phyloP scores from a whole-genome alignment of 2,797 vertebrate species.

The Liparis tanakae region DNA sequence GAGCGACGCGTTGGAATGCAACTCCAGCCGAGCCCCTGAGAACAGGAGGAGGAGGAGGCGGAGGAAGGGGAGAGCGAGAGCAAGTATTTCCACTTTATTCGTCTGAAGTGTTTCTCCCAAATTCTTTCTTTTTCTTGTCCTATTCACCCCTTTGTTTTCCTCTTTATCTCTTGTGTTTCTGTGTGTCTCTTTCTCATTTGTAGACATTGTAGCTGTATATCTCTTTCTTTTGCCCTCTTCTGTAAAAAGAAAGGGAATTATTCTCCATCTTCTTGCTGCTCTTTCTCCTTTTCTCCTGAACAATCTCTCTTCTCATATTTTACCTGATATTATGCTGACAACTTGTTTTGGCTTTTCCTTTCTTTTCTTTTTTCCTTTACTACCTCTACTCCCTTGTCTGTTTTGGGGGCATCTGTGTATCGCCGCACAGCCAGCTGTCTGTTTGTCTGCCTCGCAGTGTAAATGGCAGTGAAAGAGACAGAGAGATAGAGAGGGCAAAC shows the following conservation, averaged over 20 bases:
- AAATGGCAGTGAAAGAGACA: slow-evolving; percentile 65
- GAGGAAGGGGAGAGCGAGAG: slow-evolving; percentile 42
- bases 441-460: slow-evolving; percentile 62
- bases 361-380: neutral
- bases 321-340: neutral
- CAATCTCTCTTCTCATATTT: slow-evolving; percentile 18
- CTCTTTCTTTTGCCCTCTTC: slow-evolving; percentile 7
- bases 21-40: slow-evolving; percentile 75
- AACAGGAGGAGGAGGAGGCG: slow-evolving; percentile 63
- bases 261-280: slow-evolving; percentile 15
- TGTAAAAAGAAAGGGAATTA: slow-evolving; percentile 34
- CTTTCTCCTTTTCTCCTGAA: slow-evolving; percentile 24
- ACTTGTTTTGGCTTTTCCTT: slow-evolving; percentile 15
- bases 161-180: slow-evolving; percentile 2
- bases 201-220: slow-evolving; percentile 28
- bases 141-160: slow-evolving; percentile 11
- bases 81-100: slow-evolving; percentile 74
- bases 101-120: slow-evolving; percentile 55
- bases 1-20: slow-evolving; percentile 77
- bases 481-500: slow-evolving; percentile 30
- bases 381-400: slow-evolving; percentile 17
- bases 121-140: slow-evolving; percentile 26
- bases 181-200: slow-evolving; percentile 28
- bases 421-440: slow-evolving; percentile 37
- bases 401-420: slow-evolving; percentile 52